Conservation (phyloP, 53 echinoderm and acorn worm species). For the Antedon mediterranea region DNA sequence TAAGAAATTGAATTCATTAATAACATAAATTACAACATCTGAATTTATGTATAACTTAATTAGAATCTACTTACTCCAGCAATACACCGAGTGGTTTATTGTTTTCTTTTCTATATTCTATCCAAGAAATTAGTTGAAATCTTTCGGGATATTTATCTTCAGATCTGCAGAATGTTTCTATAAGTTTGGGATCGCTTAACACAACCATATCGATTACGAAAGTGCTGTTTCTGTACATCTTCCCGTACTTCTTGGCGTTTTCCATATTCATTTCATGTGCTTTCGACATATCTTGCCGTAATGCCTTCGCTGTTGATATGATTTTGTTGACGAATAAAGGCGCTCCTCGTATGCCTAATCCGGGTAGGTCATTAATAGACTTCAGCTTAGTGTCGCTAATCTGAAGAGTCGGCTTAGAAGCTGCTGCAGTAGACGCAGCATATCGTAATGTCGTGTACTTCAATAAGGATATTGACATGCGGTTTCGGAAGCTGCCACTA, state of each 20-base stretch:
- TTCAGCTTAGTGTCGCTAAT: not conserved
- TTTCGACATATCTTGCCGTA: not conserved
- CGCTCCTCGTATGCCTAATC: not conserved
- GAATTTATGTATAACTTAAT: too few relatives aligned
- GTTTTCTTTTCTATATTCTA: not conserved
- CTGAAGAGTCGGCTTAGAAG: too few relatives aligned
- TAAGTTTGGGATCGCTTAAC: not conserved
- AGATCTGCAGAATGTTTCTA: not conserved
- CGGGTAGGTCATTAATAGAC: not conserved
- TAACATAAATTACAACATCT: too few relatives aligned
- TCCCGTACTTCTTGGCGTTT: not conserved
- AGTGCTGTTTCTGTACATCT: not conserved
- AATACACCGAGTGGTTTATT: not conserved
- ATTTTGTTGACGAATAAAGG: not conserved
- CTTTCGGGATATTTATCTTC: slow-evolving; percentile 9
- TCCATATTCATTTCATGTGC: not conserved
- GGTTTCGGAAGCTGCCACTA: too few relatives aligned
- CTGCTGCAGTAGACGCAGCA: too few relatives aligned
- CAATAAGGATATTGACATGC: too few relatives aligned
- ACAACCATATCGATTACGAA: not conserved
- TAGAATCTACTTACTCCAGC: slow-evolving; percentile 9
- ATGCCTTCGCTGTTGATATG: not conserved
- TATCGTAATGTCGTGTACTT: too few relatives aligned
- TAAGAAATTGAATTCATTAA: too few relatives aligned
- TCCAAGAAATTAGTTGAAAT: slow-evolving; percentile 3